Conservation (phyloP, 1,140 invertebrate species). For the Zaprionus capensis region DNA sequence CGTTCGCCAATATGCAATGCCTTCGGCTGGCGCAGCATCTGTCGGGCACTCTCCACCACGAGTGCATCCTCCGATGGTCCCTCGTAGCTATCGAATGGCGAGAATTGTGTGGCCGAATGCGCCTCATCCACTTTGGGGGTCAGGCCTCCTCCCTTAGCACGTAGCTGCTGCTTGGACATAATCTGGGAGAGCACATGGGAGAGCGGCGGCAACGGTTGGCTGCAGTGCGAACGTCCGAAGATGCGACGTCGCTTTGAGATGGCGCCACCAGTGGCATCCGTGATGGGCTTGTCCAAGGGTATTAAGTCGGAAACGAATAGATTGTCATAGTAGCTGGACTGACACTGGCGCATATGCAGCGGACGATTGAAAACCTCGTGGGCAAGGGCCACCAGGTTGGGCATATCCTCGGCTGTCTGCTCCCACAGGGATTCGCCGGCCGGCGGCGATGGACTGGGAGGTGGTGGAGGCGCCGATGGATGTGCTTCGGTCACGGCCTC, state of each 20-base stretch:
- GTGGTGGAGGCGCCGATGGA: conserved; percentile 4
- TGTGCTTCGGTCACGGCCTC: conserved; percentile 5
- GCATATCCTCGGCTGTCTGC: conserved; percentile 29
- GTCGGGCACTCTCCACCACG: conserved; percentile 32
- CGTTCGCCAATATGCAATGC: conserved; percentile 34
- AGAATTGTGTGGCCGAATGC: conserved; percentile 47
- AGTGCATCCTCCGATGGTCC: conserved; percentile 68
- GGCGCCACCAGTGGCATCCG: conserved; percentile 50
- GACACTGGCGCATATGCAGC: conserved; percentile 11
- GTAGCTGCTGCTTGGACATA: conserved; percentile 3
- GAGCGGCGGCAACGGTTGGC: conserved; percentile 47
- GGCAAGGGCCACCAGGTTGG: conserved; percentile 30
- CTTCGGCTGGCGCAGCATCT: conserved; percentile 31
- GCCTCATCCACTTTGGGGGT: background rate
- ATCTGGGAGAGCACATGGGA: conserved; percentile 34
- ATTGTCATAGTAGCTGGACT: conserved; percentile 23
- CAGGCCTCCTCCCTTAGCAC: conserved; percentile 43
- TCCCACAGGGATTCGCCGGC: conserved; percentile 28
- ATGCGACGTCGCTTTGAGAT: conserved; percentile 49
- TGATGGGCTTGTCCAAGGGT: conserved; percentile 54
- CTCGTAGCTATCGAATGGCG: conserved; percentile 56
- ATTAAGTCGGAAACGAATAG: conserved; percentile 49
- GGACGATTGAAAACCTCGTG: conserved; percentile 44
- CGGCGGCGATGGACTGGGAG: background rate
- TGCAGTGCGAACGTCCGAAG: conserved; percentile 26